Base-by-base conservation (phyloP, 1,140 invertebrate species). In the Meloidogyne hapla region DNA sequence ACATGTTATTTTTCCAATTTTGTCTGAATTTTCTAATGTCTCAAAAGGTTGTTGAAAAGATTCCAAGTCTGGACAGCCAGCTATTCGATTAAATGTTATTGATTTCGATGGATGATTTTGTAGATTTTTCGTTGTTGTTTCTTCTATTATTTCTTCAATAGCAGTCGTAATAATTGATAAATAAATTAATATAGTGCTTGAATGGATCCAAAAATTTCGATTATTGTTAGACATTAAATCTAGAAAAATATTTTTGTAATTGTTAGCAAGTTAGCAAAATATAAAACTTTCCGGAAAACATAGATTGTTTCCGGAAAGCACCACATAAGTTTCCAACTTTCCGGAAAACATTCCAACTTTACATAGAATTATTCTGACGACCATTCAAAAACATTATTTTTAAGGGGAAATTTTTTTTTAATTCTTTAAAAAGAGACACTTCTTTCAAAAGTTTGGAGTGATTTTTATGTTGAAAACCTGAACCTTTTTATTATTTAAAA, bases 21-120 rank as follows among this genome's bases (percentile, higher is more conserved):
- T 73, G 12, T 26, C 2, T 2, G 48, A 38, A 15, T 33, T 15
- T 61, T 42, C 40, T 42, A 42, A 42, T 10, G 18, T 21, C 1
- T 56, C 48, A 56, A n/a, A n/a, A n/a, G 18, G 45, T 8, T n/a
- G 13, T 33, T 77, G 64, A n/a, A 77, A 67, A 0, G 76, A 65
- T 64, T 78, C 77, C 21, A 79, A 61, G 21, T 78, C 78, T 18
- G 77, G 77, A 33, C 77, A 78, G 21, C 77, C 77, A 9, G 21
- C 28, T n/a, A 76, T 63, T 18, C 71, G 23, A 21, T 61, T 73
- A 40, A 64, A 73, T n/a, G 26, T 73, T 21, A 73, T 64, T 25
- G 40, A 26, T n/a, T 9, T 63, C 3, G n/a, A 65, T 65, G 25
- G 15, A 38, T 28, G 13, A 5, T 65, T 28, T 26, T 65, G 42